Evolutionary conservation across 2,113 vertebrate genomes (phyloP).

Genomic region (Meles meles): DNA sequence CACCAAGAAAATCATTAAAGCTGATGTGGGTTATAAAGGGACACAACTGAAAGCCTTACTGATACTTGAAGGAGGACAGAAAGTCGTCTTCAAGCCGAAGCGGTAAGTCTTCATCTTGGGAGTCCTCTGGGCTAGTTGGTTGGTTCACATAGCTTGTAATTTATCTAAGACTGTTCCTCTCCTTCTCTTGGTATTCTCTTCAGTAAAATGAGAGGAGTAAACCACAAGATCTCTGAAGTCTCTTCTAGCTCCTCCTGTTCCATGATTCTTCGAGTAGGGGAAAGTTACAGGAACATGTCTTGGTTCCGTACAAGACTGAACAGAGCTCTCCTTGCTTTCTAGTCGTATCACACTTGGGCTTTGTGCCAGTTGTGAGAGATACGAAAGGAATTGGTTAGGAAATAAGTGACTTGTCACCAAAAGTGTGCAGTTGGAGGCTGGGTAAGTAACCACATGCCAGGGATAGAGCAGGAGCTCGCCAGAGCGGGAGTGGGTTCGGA

Average conservation of each 20-base stretch:
- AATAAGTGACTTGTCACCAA: background rate
- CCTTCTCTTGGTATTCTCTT: background rate
- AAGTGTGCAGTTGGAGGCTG: background rate
- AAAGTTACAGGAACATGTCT: background rate
- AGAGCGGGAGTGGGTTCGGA: background rate
- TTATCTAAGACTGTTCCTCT: background rate
- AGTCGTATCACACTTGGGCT: background rate
- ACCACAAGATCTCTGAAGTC: background rate
- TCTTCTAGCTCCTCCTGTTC: background rate
- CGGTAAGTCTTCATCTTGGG: slow-evolving; percentile 82
- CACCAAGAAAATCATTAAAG: slow-evolving; percentile 90
- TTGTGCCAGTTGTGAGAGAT: background rate
- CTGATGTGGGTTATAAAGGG: slow-evolving; percentile 97
- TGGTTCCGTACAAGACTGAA: background rate
- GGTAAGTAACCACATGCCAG: background rate
- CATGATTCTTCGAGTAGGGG: background rate
- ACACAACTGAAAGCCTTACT: slow-evolving; percentile 97
- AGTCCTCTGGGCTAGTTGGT: background rate
- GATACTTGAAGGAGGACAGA: slow-evolving; percentile 96
- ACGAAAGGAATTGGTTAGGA: background rate
- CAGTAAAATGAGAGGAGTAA: background rate
- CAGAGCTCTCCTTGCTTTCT: background rate
- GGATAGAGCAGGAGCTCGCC: background rate
- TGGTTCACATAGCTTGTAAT: background rate
- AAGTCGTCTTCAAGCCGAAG: slow-evolving; percentile 99